These are phyloP conservation scores for Palloptera scutellata DNA, from an alignment of 2,888 invertebrate genomes.

Conservation along the genomic window DNA sequence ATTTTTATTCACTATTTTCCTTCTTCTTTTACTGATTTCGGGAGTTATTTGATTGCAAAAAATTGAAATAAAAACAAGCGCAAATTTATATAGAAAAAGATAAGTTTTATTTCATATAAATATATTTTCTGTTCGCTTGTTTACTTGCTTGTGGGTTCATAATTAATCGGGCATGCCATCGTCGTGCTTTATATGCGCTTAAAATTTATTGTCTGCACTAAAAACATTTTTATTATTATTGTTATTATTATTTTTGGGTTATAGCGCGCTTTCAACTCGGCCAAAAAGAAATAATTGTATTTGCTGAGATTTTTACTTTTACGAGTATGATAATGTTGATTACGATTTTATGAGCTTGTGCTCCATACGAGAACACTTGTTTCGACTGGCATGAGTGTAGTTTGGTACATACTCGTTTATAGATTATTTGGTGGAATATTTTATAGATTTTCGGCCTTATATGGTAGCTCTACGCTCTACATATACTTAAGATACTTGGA, in stretches of 20 bases:
- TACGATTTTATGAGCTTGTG: no score
- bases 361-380: no score
- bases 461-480: no score
- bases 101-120: not conserved
- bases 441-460: no score
- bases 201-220: slow-evolving; percentile 19
- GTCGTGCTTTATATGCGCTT: slow-evolving; percentile 17
- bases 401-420: no score
- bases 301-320: not conserved
- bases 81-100: not conserved
- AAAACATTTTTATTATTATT: slow-evolving; percentile 14
- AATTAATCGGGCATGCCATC: slow-evolving; percentile 27
- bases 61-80: slow-evolving; percentile 20
- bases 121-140: no score
- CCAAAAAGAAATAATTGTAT: not conserved
- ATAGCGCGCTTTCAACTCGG: not conserved
- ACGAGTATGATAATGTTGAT: slow-evolving; percentile 1
- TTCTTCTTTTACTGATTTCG: no score
- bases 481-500: no score
- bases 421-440: no score
- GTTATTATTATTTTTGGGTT: not conserved
- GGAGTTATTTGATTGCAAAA: slow-evolving; percentile 6
- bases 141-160: slow-evolving; percentile 4
- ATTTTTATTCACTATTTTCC: no score
- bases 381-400: no score